These are phyloP conservation scores for Drosophila teissieri DNA, from an alignment of 1,140 invertebrate genomes.

Conservation along the genomic window DNA sequence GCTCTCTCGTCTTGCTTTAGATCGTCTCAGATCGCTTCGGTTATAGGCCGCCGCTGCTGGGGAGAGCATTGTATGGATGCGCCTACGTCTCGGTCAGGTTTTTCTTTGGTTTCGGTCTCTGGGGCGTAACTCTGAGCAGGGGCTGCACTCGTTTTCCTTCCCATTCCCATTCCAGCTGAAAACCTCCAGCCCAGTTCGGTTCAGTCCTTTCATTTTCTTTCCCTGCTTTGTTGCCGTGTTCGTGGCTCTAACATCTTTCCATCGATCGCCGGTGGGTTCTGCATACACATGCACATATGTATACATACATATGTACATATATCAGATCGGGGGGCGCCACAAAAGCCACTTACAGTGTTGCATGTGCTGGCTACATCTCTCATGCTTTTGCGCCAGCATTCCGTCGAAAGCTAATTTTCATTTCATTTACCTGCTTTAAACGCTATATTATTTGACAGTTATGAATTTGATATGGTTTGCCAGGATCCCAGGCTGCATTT, in stretches of 20 bases:
- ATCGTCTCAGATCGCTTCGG: background rate
- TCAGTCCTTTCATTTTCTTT: slow-evolving; percentile 3
- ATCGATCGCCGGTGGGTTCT: slow-evolving; percentile 30
- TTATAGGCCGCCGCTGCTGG: background rate
- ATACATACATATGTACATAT: slow-evolving; percentile 6
- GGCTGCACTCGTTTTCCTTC: slow-evolving; percentile 33
- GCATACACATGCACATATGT: background rate
- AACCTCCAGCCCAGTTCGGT: too few species aligned
- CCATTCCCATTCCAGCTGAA: background rate
- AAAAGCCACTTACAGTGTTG: slow-evolving; percentile 32
- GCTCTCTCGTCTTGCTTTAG: slow-evolving; percentile 17
- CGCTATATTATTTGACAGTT: slow-evolving; percentile 40
- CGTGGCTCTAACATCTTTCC: slow-evolving; percentile 40
- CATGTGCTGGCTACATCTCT: slow-evolving; percentile 30
- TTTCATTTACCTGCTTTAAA: slow-evolving; percentile 40
- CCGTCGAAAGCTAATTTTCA: slow-evolving; percentile 32
- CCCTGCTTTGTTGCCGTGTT: slow-evolving; percentile 17
- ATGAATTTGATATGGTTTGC: slow-evolving; percentile 12
- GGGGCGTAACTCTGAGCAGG: slow-evolving; percentile 69
- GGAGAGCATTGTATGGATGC: slow-evolving; percentile 30
- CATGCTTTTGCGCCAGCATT: slow-evolving; percentile 22
- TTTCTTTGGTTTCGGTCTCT: slow-evolving; percentile 44
- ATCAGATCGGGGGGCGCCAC: slow-evolving; percentile 60
- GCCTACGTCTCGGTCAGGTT: slow-evolving; percentile 39
- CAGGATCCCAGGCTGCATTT: background rate